Evolutionary conservation across 1,140 invertebrate genomes (phyloP), one percentile per base, ranked within the genome.

Genomic region (Penaeus vannamei): DNA sequence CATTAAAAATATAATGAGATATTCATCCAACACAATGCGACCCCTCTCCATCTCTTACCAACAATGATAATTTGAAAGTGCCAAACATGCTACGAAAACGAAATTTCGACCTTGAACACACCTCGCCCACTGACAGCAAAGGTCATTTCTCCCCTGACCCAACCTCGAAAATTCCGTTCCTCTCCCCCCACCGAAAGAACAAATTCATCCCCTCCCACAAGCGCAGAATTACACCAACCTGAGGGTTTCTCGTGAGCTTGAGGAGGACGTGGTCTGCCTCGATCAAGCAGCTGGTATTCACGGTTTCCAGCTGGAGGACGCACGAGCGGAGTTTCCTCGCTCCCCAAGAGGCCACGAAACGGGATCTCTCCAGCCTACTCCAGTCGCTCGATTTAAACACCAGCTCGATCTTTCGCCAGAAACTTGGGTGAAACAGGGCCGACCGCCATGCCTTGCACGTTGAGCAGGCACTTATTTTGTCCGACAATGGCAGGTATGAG

Each of bases 381-480:
- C 92, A 91, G 88, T 94, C 93, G 89, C 92, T 93, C 79, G 93
- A 92, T 91, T 91, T 92, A 59, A 93, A 92, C 86, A 92, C 92
- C 84, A 94, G 92, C 85, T 92, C 86, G 42, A 94, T 91, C 60
- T 93, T 93, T 87, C 93, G 93, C 95, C 95, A 95, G 86, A 95
- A 94, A 88, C 93, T 93, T 90, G 95, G 94, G 92, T 95, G 95
- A 92, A 95, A 95, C 46, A 95, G 93, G 87, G 94, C 94, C 82
- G 93, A 93, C 92, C 95, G 94, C 95, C 95, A 95, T 92, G 95
- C 93, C 92, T 93, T 95, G 92, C 95, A 95, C 42, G 94, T 94
- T 91, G 94, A 94, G 17, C 94, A 95, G 61, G 95, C 94, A 92
- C 92, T 93, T 80, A 95, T 93, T 92, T 94, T 93, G 92, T 94